Evolutionary conservation across 2,113 vertebrate genomes (phyloP), one percentile per base, ranked within the genome.

Genomic region (Hippocampus barbouri): DNA sequence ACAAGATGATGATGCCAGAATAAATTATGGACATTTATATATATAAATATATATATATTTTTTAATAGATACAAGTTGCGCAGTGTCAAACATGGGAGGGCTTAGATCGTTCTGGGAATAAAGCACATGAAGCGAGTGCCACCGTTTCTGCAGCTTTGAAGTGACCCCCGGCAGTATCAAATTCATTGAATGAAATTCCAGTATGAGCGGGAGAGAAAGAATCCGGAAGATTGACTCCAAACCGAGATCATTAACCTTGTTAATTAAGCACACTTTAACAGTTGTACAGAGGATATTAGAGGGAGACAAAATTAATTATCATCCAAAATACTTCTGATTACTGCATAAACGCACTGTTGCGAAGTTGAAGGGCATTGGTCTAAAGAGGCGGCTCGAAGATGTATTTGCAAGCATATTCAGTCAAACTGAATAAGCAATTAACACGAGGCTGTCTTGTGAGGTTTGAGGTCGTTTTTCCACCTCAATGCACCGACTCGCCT

Each of bases 371-470:
- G 54, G 65, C 71, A 76, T 83, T 69, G 68, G 71, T 69, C 71
- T 72, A 60, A 76, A 79, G 70, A 54, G 47, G 63, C 71, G 74
- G 62, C 79, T 72, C 38, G 68, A 27, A 2, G 65, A 60, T 74
- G 74, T 63, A 78, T 83, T 75, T 68, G 79, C 67, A 76, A 79
- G 67, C 30, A 64, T 80, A 85, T 83, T 80, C 68, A 43, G 21
- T 73, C 64, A 76, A 85, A 87, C 53, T 80, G 77, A 76, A 68
- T 61, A 56, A 70, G 65, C 47, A 8, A 49, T 74, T 27, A 79
- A 67, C 69, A 66, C 75, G 23, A 68, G 65, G 18, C 76, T 83
- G 75, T 77, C 76, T 83, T 38, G 77, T 71, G 70, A 62, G 25
- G 59, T 18, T 15, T 30, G 34, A 15, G 27, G 23, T 4, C 34